A percentile compares a stretch with the other conserved stretches of the same genome.
Conservation (phyloP, 2,888 invertebrate genomes). For the Stenurella melanura region DNA sequence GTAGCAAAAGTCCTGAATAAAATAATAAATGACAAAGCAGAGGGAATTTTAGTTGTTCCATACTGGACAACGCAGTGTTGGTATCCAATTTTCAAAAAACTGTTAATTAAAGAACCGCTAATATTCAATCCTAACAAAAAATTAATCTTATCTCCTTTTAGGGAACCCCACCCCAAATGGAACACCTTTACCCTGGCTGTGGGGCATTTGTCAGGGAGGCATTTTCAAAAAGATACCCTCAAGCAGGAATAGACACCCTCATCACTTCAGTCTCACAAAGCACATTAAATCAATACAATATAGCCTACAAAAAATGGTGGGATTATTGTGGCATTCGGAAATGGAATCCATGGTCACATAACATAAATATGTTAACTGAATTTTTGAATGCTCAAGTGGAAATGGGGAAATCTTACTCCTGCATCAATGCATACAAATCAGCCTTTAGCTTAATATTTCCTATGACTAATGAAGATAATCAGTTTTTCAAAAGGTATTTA, state of each 20-base stretch:
- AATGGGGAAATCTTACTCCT: background rate
- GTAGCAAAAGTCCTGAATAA: slow-evolving; percentile 60
- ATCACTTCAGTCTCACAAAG: slow-evolving; percentile 48
- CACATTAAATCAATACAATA: slow-evolving; percentile 56
- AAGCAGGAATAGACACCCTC: slow-evolving; percentile 46
- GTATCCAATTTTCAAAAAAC: slow-evolving; percentile 60
- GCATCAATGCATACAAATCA: slow-evolving; percentile 26
- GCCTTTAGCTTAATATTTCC: slow-evolving; percentile 14
- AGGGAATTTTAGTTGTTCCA: slow-evolving; percentile 62
- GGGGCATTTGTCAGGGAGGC: slow-evolving; percentile 57
- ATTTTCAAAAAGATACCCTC: slow-evolving; percentile 48
- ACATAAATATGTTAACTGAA: background rate
- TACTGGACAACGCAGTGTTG: slow-evolving; percentile 48
- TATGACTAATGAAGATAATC: background rate
- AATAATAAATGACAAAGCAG: slow-evolving; percentile 60
- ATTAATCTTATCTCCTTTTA: slow-evolving; percentile 60
- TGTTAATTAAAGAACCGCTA: slow-evolving; percentile 43
- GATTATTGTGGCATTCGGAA: background rate
- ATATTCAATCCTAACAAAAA: slow-evolving; percentile 54
- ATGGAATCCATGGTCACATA: background rate
- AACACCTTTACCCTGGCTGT: slow-evolving; percentile 60
- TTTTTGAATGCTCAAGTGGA: background rate
- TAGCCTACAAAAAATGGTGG: slow-evolving; percentile 10
- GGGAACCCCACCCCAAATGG: slow-evolving; percentile 54
- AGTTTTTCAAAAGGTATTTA: slow-evolving; percentile 30